Evolutionary conservation across 2,113 vertebrate species (phyloP), one percentile per base, ranked within the genome.

Genomic region (Pyxicephalus adspersus): DNA sequence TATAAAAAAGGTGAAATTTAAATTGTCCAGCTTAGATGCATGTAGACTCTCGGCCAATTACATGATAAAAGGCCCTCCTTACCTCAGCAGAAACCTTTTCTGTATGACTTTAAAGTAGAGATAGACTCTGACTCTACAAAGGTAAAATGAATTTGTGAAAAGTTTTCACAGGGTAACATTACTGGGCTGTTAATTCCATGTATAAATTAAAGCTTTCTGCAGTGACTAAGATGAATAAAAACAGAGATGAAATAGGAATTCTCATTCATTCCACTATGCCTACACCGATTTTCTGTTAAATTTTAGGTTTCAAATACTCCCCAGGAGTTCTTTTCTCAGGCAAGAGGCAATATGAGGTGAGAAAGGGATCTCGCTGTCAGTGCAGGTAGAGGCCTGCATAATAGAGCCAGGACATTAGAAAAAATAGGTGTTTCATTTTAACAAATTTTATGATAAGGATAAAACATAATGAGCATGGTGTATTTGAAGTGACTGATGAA

Each of bases 291-390:
- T 93, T 93, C 90, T 81, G 91, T 88, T 86, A 87, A 55, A 84
- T 64, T 87, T 92, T 89, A 91, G 89, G 90, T 84, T 87, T 87
- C 89, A 88, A 89, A 85, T 77, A 90, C 92, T 84, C 92, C 11
- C 83, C 90, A 2, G 92, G 93, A 88, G 91, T 90, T 90, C 89
- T 88, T 89, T 94, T 89, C 83, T 88, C 82, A 92, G 90, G 94
- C 92, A 94, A 93, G 92, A 97, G 92, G 94, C 96, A 96, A 97
- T 98, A 92, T 91, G 95, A 98, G 95, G 97, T 98, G 97, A 92
- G 94, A 98, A 98, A 93, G 93, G 89, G 92, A 91, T 87, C 92
- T 88, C 91, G 90, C 94, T 94, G 95, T 89, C 93, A 86, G 90
- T 93, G 87, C 95, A 96, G 96, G 97, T 97, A 95, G 91, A 92